Evolutionary conservation across 2,797 vertebrate genomes (phyloP), one percentile per base, ranked within the genome.

Genomic region (Acrocephalus scirpaceus): DNA sequence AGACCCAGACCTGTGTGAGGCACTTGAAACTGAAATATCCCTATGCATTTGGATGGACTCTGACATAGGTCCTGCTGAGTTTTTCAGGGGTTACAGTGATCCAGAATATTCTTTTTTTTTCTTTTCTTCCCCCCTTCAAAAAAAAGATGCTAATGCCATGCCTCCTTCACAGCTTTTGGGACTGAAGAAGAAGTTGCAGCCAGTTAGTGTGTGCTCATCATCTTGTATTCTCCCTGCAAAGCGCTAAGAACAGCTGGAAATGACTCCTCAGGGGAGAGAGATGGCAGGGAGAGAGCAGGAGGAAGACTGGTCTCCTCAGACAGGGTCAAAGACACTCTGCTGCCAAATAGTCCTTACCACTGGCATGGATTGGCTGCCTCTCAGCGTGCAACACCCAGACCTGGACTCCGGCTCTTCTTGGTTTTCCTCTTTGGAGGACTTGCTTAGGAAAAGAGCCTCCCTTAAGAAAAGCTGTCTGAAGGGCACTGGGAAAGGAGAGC

Each of bases 51-150:
- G 27, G 38, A 30, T 53, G 29, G 21, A 66, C 8, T 22, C 14
- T 53, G 16, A 20, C 1, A 1, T 29, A 40, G 54, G 11, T 40
- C 11, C 13, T 67, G 12, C 34, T 17, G 5, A 19, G 3, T 22
- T 86, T 92, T 67, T 73, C 32, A 66, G 36, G n/a, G 11, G 18
- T 40, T 60, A 34, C 30, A 75, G 20, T 12, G 9, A 83, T 45
- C 5, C 20, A 82, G 51, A 75, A n/a, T 47, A 23, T 30, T 40
- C 0, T 50, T 20, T 13, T 30, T 14, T 36, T n/a, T 8, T 18
- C 1, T 4, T 3, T 1, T 25, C 23, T 15, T 20, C 5, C 5
- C 4, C 5, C 1, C 4, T 19, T 14, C 11, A 13, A 15, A 42
- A 9, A 61, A 53, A 51, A 7, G 4, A 2, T 36, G 6, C 20